Percentiles rank a stretch among this genome's conserved stretches.
Conservation (phyloP, 1,140 invertebrate species). For the Steinernema feltiae region DNA sequence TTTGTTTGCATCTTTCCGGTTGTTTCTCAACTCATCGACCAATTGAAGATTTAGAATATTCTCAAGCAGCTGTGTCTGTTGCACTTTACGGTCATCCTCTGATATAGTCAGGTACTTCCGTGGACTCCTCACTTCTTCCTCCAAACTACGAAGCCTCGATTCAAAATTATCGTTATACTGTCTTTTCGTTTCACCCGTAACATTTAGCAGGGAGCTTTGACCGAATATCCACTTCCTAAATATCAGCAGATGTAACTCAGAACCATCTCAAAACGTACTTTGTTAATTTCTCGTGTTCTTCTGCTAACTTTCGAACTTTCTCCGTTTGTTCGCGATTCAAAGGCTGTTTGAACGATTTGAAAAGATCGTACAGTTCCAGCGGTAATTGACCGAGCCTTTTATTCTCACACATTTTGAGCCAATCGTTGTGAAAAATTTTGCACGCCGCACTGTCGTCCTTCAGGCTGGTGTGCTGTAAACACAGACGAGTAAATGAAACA, state of each 20-base stretch:
- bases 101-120: background rate
- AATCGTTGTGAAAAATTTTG: constrained; percentile 25
- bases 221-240: constrained; percentile 7
- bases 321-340: constrained; percentile 7
- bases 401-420: constrained; percentile 24
- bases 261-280: constrained; percentile 21
- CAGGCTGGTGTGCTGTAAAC: constrained; percentile 24
- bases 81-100: no score
- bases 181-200: background rate
- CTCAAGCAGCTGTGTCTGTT: background rate
- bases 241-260: background rate
- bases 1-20: background rate
- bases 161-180: background rate
- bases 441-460: constrained; percentile 12
- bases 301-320: constrained; percentile 8
- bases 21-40: background rate
- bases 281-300: constrained; percentile 20
- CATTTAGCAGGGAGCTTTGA: background rate
- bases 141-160: background rate
- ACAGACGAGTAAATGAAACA: constrained; percentile 13
- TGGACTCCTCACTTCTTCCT: background rate
- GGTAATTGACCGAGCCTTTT: constrained; percentile 25
- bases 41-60: background rate
- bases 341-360: constrained; percentile 19
- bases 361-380: constrained; percentile 24